phyloP scores from a whole-genome alignment of 2,113 vertebrate genomes.

The Poeciliopsis occidentalis region DNA sequence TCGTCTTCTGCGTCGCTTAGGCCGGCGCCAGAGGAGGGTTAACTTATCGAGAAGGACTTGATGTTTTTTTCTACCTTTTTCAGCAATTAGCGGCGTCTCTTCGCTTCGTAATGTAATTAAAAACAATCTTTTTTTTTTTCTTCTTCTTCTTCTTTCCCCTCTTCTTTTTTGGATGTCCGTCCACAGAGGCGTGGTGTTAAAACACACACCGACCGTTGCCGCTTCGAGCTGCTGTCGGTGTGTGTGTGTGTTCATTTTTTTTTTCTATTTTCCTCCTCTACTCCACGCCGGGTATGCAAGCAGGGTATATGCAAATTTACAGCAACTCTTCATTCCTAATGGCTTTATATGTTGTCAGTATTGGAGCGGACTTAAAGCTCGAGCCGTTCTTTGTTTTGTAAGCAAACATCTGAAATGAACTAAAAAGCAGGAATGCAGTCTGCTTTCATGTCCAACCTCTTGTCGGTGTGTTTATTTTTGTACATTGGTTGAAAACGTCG shows the following conservation, averaged over 20 bases:
- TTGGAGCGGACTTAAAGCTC: slow-evolving; percentile 30
- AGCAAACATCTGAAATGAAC: slow-evolving; percentile 31
- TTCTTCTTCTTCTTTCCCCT: neutral
- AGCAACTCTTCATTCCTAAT: slow-evolving; percentile 25
- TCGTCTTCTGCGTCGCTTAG: slow-evolving; percentile 64
- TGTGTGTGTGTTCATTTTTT: too few relatives aligned
- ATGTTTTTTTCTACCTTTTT: slow-evolving; percentile 86
- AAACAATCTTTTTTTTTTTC: slow-evolving; percentile 68
- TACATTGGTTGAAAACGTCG: neutral
- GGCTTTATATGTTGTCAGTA: slow-evolving; percentile 39
- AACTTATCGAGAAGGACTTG: slow-evolving; percentile 88
- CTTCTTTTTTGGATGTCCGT: slow-evolving; percentile 66
- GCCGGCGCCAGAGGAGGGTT: slow-evolving; percentile 78
- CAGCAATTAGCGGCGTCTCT: slow-evolving; percentile 82
- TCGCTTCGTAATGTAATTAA: slow-evolving; percentile 82
- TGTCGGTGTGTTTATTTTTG: slow-evolving; percentile 36
- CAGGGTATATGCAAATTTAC: slow-evolving; percentile 47
- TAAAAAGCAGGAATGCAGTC: slow-evolving; percentile 38
- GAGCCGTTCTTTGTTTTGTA: slow-evolving; percentile 45
- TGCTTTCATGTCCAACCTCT: slow-evolving; percentile 38
- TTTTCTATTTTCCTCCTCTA: slow-evolving; percentile 11
- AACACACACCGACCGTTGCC: slow-evolving; percentile 11
- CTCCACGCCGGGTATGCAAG: slow-evolving; percentile 38
- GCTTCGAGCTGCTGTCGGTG: neutral
- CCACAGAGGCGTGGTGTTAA: slow-evolving; percentile 22